These are phyloP conservation scores for Eulithis prunata DNA, from an alignment of 2,888 invertebrate species.

Conservation along the genomic window DNA sequence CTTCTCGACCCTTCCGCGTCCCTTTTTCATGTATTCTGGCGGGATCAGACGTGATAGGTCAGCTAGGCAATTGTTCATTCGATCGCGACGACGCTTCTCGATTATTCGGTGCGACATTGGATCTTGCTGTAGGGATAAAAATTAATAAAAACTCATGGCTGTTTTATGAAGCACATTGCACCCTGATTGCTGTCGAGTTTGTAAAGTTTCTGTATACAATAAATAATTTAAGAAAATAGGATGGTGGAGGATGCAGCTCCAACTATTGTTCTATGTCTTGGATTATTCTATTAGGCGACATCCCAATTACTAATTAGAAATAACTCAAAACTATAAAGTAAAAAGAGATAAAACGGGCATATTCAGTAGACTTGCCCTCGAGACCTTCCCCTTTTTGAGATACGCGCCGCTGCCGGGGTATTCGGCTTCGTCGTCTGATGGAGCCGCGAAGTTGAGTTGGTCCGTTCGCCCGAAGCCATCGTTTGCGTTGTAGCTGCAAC, in stretches of 20 bases:
- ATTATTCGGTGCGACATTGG: slow-evolving; percentile 99
- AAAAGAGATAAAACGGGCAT: slow-evolving; percentile 64
- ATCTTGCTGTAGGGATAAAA: slow-evolving; percentile 88
- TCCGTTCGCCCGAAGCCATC: slow-evolving; percentile 79
- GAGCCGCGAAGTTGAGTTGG: slow-evolving; percentile 86
- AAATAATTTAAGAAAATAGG: too few relatives aligned
- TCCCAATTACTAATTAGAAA: too few relatives aligned
- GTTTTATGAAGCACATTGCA: background rate
- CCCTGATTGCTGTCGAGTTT: too few relatives aligned
- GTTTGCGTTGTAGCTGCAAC: slow-evolving; percentile 81
- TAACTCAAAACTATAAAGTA: background rate
- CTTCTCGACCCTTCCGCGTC: slow-evolving; percentile 97
- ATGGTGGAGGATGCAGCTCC: too few relatives aligned
- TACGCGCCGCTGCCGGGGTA: slow-evolving; percentile 85
- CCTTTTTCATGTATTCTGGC: slow-evolving; percentile 96
- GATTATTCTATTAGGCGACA: too few relatives aligned
- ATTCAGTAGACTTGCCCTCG: slow-evolving; percentile 82
- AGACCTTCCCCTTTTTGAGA: slow-evolving; percentile 89
- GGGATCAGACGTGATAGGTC: slow-evolving; percentile 97
- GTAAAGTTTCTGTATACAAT: too few relatives aligned
- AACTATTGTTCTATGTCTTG: too few relatives aligned
- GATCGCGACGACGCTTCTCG: slow-evolving; percentile 96
- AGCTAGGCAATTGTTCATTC: slow-evolving; percentile 98
- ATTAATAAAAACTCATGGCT: background rate
- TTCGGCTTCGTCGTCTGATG: slow-evolving; percentile 90